These are phyloP conservation scores for Hydropotes inermis DNA, from an alignment of 2,113 vertebrate genomes.

Conservation along the genomic window DNA sequence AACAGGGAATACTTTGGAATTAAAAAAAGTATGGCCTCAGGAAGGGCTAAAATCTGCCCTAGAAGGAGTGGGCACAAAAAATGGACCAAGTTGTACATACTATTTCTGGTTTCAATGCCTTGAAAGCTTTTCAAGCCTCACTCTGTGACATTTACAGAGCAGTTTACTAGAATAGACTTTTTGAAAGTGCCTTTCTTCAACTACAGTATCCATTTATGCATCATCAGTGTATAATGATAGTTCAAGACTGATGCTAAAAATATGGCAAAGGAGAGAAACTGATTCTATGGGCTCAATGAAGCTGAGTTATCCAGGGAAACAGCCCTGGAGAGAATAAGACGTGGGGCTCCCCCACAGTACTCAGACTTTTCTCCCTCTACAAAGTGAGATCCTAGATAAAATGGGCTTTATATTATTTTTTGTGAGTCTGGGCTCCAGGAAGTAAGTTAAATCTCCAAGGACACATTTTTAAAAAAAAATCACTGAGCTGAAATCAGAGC, in stretches of 20 bases:
- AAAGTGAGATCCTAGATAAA: neutral
- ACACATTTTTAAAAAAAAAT: neutral
- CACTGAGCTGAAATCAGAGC: neutral
- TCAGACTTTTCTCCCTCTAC: neutral
- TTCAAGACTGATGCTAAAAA: neutral
- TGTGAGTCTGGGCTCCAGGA: neutral
- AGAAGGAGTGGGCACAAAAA: neutral
- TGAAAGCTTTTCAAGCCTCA: neutral
- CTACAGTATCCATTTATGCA: neutral
- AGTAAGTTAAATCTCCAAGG: neutral
- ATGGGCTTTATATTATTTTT: neutral
- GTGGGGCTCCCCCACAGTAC: neutral
- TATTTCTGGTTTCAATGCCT: neutral
- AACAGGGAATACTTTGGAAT: neutral
- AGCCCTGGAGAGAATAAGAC: neutral
- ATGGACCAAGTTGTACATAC: neutral
- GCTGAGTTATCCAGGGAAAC: neutral
- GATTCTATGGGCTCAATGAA: neutral
- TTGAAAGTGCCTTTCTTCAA: conserved; percentile 16
- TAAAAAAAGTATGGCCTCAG: neutral
- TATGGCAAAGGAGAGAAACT: neutral
- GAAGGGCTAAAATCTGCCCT: conserved; percentile 15
- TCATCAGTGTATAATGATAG: neutral
- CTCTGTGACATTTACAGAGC: conserved; percentile 44
- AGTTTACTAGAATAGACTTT: neutral